These are phyloP conservation scores for Scaptomyza hsui DNA, from an alignment of 1,140 invertebrate species.

Conservation along the genomic window DNA sequence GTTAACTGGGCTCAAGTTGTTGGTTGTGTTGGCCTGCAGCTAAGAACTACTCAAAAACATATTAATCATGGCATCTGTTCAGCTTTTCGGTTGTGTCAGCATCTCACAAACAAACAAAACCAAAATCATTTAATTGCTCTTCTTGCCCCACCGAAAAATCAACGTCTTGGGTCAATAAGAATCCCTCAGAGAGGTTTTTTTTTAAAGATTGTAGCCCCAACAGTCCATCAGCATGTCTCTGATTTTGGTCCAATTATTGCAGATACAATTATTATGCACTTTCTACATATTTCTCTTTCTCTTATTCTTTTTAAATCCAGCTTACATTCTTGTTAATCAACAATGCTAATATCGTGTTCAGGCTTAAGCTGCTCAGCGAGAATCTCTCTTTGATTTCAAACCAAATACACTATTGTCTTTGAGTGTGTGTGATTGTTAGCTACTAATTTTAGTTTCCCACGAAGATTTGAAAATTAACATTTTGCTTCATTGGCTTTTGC, in stretches of 20 bases:
- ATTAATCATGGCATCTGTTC: conserved; percentile 71
- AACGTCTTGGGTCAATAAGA: background rate
- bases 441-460: conserved; percentile 79
- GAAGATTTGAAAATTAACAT: conserved; percentile 81
- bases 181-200: background rate
- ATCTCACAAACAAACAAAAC: conserved; percentile 32
- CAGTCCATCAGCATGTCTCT: conserved; percentile 32
- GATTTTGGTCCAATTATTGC: conserved; percentile 39
- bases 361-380: conserved; percentile 43
- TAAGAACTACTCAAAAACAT: conserved; percentile 79
- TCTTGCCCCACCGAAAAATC: conserved; percentile 22
- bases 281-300: background rate
- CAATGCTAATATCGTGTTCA: conserved; percentile 75
- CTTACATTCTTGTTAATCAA: conserved; percentile 56
- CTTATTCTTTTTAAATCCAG: background rate
- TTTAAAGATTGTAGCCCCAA: background rate
- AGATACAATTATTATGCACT: conserved; percentile 28
- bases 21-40: conserved; percentile 60
- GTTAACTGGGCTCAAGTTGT: conserved; percentile 39
- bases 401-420: conserved; percentile 11
- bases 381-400: background rate
- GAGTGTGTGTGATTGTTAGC: conserved; percentile 43
- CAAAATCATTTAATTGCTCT: conserved; percentile 73
- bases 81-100: conserved; percentile 40
- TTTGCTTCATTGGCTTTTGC: conserved; percentile 47